phyloP scores from a whole-genome alignment of 2,797 vertebrate genomes.

The Sphenopsis melanotis region DNA sequence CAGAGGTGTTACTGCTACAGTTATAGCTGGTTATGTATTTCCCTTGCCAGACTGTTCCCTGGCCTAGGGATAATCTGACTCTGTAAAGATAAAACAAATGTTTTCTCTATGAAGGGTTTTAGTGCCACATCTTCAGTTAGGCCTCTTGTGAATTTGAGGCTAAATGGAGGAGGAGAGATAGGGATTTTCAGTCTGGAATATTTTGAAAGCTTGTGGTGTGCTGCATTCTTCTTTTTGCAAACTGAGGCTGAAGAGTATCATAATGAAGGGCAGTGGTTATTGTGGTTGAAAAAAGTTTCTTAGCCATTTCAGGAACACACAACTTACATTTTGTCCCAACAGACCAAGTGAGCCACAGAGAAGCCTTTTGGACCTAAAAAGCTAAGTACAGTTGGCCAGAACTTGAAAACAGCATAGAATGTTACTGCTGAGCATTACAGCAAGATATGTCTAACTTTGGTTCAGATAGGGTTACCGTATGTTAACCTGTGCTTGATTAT shows the following conservation, averaged over 20 bases:
- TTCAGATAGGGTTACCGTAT: neutral
- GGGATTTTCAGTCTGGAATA: neutral
- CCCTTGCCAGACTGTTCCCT: neutral
- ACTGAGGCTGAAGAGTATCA: rapidly evolving
- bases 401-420: neutral
- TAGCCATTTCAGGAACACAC: neutral
- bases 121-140: neutral
- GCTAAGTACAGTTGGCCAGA: neutral
- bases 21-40: neutral
- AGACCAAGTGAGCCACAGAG: neutral
- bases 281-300: rapidly evolving
- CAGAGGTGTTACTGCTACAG: neutral
- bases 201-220: neutral
- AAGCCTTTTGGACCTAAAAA: neutral
- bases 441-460: neutral
- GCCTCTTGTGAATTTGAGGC: neutral
- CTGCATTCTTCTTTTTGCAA: neutral
- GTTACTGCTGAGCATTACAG: neutral
- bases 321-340: neutral
- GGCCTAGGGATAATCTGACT: neutral
- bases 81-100: neutral
- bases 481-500: neutral
- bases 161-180: neutral
- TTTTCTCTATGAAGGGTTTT: neutral
- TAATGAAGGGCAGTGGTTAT: neutral